A percentile compares a stretch with the other conserved stretches of the same genome.
These are phyloP conservation scores for Macrobrachium nipponense DNA, from an alignment of 1,140 invertebrate genomes.

Conservation along the genomic window DNA sequence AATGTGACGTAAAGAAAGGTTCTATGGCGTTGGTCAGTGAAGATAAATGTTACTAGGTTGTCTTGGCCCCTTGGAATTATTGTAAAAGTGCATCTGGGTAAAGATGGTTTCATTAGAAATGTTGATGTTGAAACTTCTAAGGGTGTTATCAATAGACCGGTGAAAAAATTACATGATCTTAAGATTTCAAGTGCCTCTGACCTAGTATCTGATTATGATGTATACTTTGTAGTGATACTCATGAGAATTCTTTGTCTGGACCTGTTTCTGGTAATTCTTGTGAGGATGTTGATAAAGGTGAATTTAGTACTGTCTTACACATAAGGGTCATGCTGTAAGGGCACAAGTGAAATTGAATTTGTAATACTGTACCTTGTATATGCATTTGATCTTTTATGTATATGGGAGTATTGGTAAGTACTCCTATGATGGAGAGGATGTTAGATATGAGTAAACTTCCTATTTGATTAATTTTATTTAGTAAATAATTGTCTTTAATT, in stretches of 20 bases:
- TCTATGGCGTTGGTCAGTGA: neutral
- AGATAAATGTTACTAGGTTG: neutral
- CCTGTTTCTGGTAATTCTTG: neutral
- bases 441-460: neutral
- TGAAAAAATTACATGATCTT: too few relatives aligned
- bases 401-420: neutral
- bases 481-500: too few relatives aligned
- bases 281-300: neutral
- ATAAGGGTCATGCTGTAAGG: too few relatives aligned
- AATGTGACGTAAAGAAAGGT: neutral
- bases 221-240: too few relatives aligned
- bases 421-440: constrained; percentile 1
- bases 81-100: too few relatives aligned
- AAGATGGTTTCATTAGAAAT: neutral
- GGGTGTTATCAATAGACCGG: neutral
- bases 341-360: too few relatives aligned
- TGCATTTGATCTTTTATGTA: too few relatives aligned
- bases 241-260: neutral
- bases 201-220: too few relatives aligned
- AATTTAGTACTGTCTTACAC: too few relatives aligned
- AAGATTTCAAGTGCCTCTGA: too few relatives aligned
- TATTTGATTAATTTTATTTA: too few relatives aligned
- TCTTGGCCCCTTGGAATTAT: neutral
- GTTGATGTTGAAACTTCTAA: neutral
- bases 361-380: too few relatives aligned